Evolutionary conservation across 1,140 invertebrate species (phyloP), one percentile per base, ranked within the genome.

Genomic region (Bathynomus jamesi): DNA sequence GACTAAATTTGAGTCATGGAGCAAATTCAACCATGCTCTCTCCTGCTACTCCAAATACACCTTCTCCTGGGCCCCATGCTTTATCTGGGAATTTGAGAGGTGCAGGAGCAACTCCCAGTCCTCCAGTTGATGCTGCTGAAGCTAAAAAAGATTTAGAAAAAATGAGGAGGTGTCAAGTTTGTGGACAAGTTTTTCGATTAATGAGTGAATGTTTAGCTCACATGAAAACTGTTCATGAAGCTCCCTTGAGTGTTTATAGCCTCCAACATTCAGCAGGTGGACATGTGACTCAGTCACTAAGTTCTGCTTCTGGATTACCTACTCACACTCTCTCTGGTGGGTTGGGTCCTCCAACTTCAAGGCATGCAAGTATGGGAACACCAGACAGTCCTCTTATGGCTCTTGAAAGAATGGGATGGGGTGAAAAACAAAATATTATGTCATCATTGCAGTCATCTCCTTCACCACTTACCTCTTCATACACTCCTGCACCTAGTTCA

Each of bases 321-420:
- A 69, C 67, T 70, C 75, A 27, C 70, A 74, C 68, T 69, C 27
- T 60, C 4, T 27, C 62, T 28, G 61, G 70, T 53, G 70, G 75
- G 30, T 62, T 71, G 32, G 75, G 75, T 28, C 67, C 53, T 8
- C 21, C 66, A 0, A 30, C 67, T 28, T 61, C 67, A 7, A 53
- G 60, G 24, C 61, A 53, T n/a, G 62, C 60, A 65, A 69, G 73
- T 28, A 65, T 74, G 5, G 73, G 73, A 31, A 70, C 75, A 30
- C 75, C 75, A 27, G 75, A 77, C 61, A 77, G 75, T 53, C 75
- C 75, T 28, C 69, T 77, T n/a, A 77, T 77, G 75, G 75, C 75
- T 27, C 61, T 77, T 24, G 75, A 77, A 40, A 67, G 75, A 21
- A 77, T 77, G 75, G 75, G 75, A 4, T 77, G 75, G 75, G 75